A percentile compares a stretch with the other conserved stretches of the same genome.
These are phyloP conservation scores for Oncorhynchus keta DNA, from an alignment of 2,113 vertebrate species.

Conservation along the genomic window DNA sequence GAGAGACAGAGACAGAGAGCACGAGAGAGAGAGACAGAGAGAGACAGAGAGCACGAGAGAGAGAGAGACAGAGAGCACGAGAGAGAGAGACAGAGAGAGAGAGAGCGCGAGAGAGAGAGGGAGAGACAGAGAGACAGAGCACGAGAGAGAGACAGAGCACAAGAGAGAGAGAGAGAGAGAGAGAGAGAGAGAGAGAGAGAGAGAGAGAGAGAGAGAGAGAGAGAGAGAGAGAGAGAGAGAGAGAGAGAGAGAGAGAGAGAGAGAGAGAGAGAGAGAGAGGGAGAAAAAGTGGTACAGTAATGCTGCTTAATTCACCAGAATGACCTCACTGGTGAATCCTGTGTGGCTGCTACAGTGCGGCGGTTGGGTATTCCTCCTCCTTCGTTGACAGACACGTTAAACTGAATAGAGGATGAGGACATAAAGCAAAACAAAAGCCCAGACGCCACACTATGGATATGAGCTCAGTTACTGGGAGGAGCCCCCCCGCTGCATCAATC, in stretches of 20 bases:
- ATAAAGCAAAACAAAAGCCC: constrained; percentile 27
- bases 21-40: not conserved
- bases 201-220: too few species aligned
- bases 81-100: too few species aligned
- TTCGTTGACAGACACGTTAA: constrained; percentile 4
- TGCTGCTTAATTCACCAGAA: not conserved
- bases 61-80: too few species aligned
- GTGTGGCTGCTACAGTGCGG: not conserved
- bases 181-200: too few species aligned
- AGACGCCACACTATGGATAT: constrained; percentile 50
- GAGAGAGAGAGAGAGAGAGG: constrained; percentile 22
- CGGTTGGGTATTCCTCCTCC: not conserved
- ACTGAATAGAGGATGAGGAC: constrained; percentile 40
- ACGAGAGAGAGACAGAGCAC: rapidly evolving
- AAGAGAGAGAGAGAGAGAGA: too few species aligned
- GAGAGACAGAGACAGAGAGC: too few species aligned
- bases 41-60: not conserved
- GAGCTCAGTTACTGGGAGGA: constrained; percentile 40
- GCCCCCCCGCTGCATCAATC: constrained; percentile 45
- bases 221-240: not conserved
- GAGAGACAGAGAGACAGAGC: rapidly evolving
- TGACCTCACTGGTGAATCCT: not conserved
- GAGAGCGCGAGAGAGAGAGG: too few species aligned
- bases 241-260: constrained; percentile 1
- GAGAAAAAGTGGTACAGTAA: not conserved